Evolutionary conservation across 2,888 invertebrate species (phyloP).

Genomic region (Metopia argyrocephala): DNA sequence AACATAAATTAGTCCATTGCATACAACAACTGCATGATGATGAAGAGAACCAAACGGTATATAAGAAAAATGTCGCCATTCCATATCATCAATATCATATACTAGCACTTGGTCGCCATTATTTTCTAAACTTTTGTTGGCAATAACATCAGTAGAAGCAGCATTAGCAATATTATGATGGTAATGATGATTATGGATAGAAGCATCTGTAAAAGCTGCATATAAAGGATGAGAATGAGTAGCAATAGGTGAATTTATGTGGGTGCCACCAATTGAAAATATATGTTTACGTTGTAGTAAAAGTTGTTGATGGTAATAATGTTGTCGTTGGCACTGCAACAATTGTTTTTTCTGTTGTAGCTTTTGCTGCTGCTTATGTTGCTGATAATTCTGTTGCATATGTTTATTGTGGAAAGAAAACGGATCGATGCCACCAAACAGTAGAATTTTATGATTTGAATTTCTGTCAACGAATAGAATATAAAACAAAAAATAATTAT

Average conservation of each 20-base stretch:
- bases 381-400: conserved; percentile 52
- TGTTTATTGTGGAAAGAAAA: conserved; percentile 76
- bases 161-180: no score
- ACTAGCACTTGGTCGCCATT: conserved; percentile 82
- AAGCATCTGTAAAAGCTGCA: not conserved
- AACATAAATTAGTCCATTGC: conserved; percentile 83
- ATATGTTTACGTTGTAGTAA: conserved; percentile 52
- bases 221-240: conserved; percentile 21
- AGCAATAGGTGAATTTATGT: conserved; percentile 19
- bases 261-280: conserved; percentile 44
- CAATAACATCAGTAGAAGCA: conserved; percentile 22
- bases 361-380: conserved; percentile 27
- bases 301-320: conserved; percentile 42
- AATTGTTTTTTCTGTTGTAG: conserved; percentile 28
- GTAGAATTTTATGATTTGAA: conserved; percentile 77
- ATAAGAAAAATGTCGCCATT: conserved; percentile 84
- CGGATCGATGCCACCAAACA: conserved; percentile 86
- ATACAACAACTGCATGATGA: conserved; percentile 84
- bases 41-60: conserved; percentile 86
- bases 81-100: conserved; percentile 80
- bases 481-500: conserved; percentile 30
- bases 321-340: conserved; percentile 43
- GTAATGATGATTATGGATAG: no score
- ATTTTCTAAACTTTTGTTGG: conserved; percentile 66
- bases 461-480: conserved; percentile 56